phyloP scores from a whole-genome alignment of 1,140 invertebrate species.

The Zaprionus ornatus region DNA sequence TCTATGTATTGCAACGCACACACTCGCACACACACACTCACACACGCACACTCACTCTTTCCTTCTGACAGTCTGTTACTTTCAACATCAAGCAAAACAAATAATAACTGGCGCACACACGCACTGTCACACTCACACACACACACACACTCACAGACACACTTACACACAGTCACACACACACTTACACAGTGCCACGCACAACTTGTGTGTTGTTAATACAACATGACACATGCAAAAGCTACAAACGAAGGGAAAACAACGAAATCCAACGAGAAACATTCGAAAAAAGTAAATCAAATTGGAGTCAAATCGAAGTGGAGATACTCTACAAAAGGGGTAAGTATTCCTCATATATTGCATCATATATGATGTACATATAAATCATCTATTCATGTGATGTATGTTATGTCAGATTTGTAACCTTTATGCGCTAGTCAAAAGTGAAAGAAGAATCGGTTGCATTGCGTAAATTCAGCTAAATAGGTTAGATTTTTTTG shows the following conservation, averaged over 20 bases:
- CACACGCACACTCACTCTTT: slow-evolving; percentile 1
- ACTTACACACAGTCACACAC: slow-evolving; percentile 3
- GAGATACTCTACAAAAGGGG: neutral
- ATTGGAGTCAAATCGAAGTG: neutral
- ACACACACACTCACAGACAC: slow-evolving; percentile 6
- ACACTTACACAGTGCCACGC: neutral
- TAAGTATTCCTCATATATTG: neutral
- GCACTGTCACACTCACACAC: slow-evolving; percentile 4
- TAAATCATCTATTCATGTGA: too few relatives aligned
- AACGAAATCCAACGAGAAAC: slow-evolving; percentile 10
- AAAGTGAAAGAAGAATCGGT: too few relatives aligned
- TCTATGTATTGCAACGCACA: slow-evolving; percentile 49
- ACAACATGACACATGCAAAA: slow-evolving; percentile 59
- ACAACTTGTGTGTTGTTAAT: slow-evolving; percentile 39
- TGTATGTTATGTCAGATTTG: too few relatives aligned
- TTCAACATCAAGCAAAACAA: slow-evolving; percentile 37
- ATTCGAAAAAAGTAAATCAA: neutral
- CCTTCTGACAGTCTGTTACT: slow-evolving; percentile 14
- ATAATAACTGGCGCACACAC: slow-evolving; percentile 16
- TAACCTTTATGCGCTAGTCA: too few relatives aligned
- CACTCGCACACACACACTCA: neutral
- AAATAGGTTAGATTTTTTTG: too few relatives aligned
- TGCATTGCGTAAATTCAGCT: too few relatives aligned
- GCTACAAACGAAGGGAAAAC: slow-evolving; percentile 22
- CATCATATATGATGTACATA: neutral